Base-by-base conservation (phyloP, 2,888 invertebrate genomes). In the Chymomyza fuscimana region DNA sequence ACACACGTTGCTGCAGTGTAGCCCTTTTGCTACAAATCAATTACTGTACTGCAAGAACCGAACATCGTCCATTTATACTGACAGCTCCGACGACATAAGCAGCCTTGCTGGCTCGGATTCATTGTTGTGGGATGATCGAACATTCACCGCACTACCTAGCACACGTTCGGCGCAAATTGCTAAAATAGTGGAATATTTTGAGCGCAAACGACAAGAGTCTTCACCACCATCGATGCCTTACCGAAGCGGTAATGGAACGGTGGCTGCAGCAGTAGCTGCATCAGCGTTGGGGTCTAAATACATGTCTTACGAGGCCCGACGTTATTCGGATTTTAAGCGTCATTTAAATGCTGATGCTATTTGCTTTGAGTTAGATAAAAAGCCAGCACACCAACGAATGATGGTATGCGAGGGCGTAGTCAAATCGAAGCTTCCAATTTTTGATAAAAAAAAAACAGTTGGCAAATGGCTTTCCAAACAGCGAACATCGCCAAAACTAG, bases 141-240 rank as follows among this genome's bases (percentile, higher is more conserved):
- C 94, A 58, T 93, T 94, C 32, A 93, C 93, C 65, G 93, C 93
- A 40, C 83, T 92, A 71, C 92, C 92, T 59, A 91, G 90, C 81
- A 92, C 93, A 82, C 91, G 95, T 81, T 94, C 94, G 77, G 93
- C 95, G 78, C 94, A 95, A 90, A 97, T 97, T 80, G 95, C 96
- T 63, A 95, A 95, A 89, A 97, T 97, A 81, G 97, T 97, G 36
- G 97, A 97, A 87, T 97, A 97, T 91, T 97, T 97, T 92, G 97
- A 97, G 92, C 93, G 96, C 62, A 95, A 96, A 90, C 94, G 95
- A 63, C 94, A 91, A 84, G 92, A 91, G 73, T 86, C 90, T 69
- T 78, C 82, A 67, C 89, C 86, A 51, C 88, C 84, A 5, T 85
- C 80, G 50, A 73, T 78, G 60, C 81, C 77, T 67, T 79, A 76